Percentiles rank a stretch among this genome's conserved stretches.
Evolutionary conservation across 2,797 vertebrate genomes (phyloP).

Genomic region (Knipowitschia caucasica): DNA sequence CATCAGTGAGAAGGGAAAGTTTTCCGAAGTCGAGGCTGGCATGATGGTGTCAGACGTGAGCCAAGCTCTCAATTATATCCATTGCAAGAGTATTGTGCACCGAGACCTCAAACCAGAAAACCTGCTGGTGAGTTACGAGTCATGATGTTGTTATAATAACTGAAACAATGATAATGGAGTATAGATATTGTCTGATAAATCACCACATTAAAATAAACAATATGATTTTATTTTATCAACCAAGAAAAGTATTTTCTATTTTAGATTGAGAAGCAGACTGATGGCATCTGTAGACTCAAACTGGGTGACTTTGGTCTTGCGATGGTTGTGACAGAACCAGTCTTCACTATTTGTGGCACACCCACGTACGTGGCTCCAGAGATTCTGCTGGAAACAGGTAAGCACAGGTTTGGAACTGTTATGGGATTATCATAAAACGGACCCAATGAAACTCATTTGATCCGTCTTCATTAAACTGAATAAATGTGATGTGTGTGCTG

Average conservation of each 20-base stretch:
- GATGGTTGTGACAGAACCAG: constrained; percentile 89
- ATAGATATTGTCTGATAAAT: too few relatives aligned
- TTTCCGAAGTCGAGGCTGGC: constrained; percentile 83
- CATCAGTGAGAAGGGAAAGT: constrained; percentile 86
- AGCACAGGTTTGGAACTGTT: constrained; percentile 14
- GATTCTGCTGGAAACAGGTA: constrained; percentile 94
- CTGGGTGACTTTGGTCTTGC: constrained; percentile 96
- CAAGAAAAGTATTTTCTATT: not conserved
- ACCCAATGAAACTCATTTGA: too few relatives aligned
- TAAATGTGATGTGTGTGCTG: constrained; percentile 9
- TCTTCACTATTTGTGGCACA: constrained; percentile 96
- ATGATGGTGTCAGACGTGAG: constrained; percentile 89
- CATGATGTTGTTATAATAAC: not conserved
- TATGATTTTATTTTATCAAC: not conserved
- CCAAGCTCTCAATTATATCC: constrained; percentile 89
- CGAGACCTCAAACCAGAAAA: constrained; percentile 97
- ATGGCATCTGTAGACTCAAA: constrained; percentile 85
- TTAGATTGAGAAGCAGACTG: constrained; percentile 84
- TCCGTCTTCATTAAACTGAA: not conserved
- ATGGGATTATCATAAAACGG: too few relatives aligned
- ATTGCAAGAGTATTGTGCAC: constrained; percentile 89
- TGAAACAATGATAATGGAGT: too few relatives aligned
- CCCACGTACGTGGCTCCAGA: constrained; percentile 97
- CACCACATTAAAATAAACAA: not conserved
- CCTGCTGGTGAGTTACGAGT: constrained; percentile 84